Base-by-base conservation (phyloP, 2,797 vertebrate genomes). In the Acanthurus leucopareius region DNA sequence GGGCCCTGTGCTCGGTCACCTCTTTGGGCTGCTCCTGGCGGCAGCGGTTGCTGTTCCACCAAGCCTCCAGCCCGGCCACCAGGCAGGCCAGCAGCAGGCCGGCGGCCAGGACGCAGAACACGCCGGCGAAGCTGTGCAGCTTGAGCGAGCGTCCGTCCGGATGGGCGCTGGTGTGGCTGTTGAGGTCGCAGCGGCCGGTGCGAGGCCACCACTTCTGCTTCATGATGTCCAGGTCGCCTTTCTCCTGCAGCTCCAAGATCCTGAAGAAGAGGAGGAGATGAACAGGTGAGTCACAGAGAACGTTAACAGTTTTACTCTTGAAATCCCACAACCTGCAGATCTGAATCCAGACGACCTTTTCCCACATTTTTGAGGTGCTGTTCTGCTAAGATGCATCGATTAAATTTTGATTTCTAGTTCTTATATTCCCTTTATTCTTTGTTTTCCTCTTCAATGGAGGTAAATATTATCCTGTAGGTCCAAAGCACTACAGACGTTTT, bases 151-250 rank as follows among this genome's bases (percentile, higher is more conserved):
- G 96, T 49, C 98, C 97, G 68, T 99, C 97, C 0, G 97, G 95
- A 90, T 98, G 98, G 70, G 97, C 92, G 14, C 96, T 96, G 22
- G 94, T 53, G 0, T 97, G 96, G 93, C 97, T 97, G 83, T 96
- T 96, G 88, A 97, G 94, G 88, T 99, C 97, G 49, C 98, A 99
- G 74, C 98, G 97, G 79, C 98, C 98, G 86, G 96, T 97, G 68
- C 96, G 95, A 0, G 98, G 98, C 98, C 98, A 99, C 98, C 98
- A 99, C 92, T 99, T 99, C 94, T 99, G 98, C 87, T 99, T 98
- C 80, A 99, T 94, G 72, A 98, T 97, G 85, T 99, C 98, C 81
- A 99, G 94, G 89, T 99, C 98, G 40, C 98, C 98, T 4, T 96
- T 98, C 91, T 98, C 97, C 92, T 99, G 98, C 69, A 99, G 94